Evolutionary conservation across 2,113 vertebrate genomes (phyloP).

Genomic region (Aspiorhynchus laticeps): DNA sequence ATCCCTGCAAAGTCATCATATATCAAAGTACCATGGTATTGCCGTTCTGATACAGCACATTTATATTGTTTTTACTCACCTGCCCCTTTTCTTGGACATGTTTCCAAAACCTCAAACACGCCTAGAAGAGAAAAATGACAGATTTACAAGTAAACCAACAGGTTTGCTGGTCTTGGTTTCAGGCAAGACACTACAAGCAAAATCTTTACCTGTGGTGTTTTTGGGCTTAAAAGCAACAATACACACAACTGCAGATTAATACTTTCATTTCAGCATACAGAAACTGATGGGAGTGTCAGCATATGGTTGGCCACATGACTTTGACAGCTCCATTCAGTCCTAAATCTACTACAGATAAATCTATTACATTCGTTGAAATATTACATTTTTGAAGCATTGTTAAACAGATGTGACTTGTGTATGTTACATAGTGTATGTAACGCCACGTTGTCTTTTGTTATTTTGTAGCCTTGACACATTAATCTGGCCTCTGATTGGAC

Average conservation of each 20-base stretch:
- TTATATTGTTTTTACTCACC: constrained; percentile 65
- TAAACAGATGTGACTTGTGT: not conserved
- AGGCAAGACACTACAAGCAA: not conserved
- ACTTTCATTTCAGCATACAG: not conserved
- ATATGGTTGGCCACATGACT: not conserved
- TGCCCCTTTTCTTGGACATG: constrained; percentile 84
- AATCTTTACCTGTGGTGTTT: not conserved
- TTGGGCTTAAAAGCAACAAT: constrained; percentile 11
- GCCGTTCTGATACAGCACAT: not conserved
- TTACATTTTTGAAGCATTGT: not conserved
- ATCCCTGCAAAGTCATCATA: not conserved
- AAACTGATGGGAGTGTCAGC: not conserved
- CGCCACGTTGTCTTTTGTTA: not conserved
- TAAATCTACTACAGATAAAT: not conserved
- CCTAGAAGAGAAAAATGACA: constrained; percentile 59
- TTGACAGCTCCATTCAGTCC: not conserved
- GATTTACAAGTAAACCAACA: not conserved
- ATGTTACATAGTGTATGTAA: not conserved
- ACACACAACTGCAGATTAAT: constrained; percentile 32
- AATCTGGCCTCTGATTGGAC: constrained; percentile 34
- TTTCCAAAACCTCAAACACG: constrained; percentile 77
- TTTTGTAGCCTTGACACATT: not conserved
- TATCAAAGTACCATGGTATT: not conserved
- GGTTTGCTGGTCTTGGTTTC: not conserved
- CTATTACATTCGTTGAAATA: not conserved